Percentiles rank a stretch among this genome's conserved stretches.
Conservation (phyloP, 2,888 invertebrate genomes). For the Oligia fasciuncula region DNA sequence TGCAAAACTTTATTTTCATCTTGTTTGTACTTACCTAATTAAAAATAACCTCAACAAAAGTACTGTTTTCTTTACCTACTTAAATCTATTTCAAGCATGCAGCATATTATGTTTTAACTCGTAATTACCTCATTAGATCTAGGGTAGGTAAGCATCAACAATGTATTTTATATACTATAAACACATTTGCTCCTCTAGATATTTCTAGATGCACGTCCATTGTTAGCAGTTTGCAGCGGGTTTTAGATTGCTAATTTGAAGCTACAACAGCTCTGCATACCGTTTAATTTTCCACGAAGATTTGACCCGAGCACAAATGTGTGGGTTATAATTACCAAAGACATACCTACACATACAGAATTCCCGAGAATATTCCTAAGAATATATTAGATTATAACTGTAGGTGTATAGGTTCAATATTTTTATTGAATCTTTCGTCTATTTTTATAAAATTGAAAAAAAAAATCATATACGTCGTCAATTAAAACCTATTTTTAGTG, state of each 20-base stretch:
- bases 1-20: neutral
- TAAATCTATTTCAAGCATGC: neutral
- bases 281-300: conserved; percentile 52
- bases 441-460: neutral
- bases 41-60: conserved; percentile 1
- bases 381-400: neutral
- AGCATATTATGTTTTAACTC: neutral
- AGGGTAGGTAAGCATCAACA: conserved; percentile 11
- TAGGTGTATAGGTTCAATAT: neutral
- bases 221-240: conserved; percentile 48
- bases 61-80: conserved; percentile 9
- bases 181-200: conserved; percentile 20
- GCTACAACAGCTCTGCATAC: conserved; percentile 39
- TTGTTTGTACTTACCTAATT: neutral
- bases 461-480: neutral
- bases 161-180: conserved; percentile 29
- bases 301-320: conserved; percentile 18
- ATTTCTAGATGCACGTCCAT: conserved; percentile 45
- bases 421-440: neutral
- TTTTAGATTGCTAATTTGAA: conserved; percentile 61
- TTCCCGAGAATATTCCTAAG: neutral
- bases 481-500: neutral
- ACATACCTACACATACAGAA: neutral
- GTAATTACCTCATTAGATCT: conserved; percentile 14
- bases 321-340: conserved; percentile 2